These are phyloP conservation scores for Cyanistes caeruleus DNA, from an alignment of 2,113 vertebrate genomes.

Conservation along the genomic window DNA sequence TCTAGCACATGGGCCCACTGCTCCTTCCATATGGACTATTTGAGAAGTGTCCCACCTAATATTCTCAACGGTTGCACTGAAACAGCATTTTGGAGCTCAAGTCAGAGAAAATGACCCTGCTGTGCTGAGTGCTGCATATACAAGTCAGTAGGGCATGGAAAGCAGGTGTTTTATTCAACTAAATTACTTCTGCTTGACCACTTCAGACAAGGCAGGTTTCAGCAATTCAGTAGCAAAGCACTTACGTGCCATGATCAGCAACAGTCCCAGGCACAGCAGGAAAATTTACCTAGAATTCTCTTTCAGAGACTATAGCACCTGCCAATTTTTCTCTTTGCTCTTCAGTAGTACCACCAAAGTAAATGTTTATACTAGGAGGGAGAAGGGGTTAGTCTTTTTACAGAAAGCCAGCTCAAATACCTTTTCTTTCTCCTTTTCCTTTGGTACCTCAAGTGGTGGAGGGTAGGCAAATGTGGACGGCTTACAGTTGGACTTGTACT, in stretches of 20 bases:
- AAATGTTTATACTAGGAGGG: neutral
- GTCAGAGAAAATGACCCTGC: neutral
- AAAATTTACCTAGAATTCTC: constrained; percentile 14
- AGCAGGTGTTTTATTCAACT: neutral
- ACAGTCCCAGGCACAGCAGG: neutral
- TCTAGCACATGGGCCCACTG: neutral
- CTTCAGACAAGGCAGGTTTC: neutral
- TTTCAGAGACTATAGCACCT: neutral
- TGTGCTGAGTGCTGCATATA: neutral
- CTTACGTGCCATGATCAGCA: neutral
- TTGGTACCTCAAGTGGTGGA: constrained; percentile 95
- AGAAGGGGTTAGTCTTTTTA: neutral
- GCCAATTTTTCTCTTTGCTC: neutral
- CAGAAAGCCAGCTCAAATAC: constrained; percentile 68
- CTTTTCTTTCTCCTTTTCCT: constrained; percentile 99
- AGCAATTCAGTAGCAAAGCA: neutral
- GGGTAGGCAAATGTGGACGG: constrained; percentile 98
- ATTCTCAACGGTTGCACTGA: neutral
- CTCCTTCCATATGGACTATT: neutral
- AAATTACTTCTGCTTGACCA: neutral
- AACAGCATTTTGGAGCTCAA: neutral
- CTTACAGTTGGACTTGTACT: constrained; percentile 98
- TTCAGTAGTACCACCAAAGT: neutral
- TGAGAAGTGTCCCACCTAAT: neutral
- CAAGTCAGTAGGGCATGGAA: neutral